A percentile compares a stretch with the other conserved stretches of the same genome.
phyloP scores from a whole-genome alignment of 2,113 vertebrate species.

The Alaudala cheleensis region DNA sequence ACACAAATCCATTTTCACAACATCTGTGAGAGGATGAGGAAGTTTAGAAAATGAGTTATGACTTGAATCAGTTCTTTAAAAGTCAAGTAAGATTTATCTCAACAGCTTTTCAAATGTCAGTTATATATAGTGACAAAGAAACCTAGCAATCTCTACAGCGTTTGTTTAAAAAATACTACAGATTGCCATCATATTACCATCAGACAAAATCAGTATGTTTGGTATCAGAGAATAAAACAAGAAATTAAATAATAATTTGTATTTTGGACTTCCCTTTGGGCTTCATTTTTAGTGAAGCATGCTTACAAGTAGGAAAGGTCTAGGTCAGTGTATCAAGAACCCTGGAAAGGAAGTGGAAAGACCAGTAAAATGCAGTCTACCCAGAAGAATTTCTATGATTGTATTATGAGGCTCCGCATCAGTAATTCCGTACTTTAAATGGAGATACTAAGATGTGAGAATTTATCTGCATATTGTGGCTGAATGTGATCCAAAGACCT shows the following conservation, averaged over 20 bases:
- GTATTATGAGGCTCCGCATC: background rate
- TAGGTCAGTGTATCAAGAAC: background rate
- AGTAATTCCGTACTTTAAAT: background rate
- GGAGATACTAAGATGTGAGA: background rate
- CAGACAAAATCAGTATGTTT: background rate
- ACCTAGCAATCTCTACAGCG: background rate
- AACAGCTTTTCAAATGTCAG: background rate
- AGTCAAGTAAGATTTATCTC: background rate
- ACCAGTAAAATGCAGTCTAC: background rate
- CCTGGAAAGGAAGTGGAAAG: background rate
- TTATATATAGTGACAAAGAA: background rate
- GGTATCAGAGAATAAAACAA: background rate
- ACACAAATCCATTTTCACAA: background rate
- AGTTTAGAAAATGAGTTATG: background rate
- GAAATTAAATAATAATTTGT: background rate
- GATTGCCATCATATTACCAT: rapidly evolving
- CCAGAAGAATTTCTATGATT: background rate
- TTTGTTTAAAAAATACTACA: background rate
- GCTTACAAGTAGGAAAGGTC: background rate
- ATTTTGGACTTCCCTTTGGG: background rate
- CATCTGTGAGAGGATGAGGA: background rate
- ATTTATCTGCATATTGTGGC: background rate
- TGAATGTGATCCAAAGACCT: background rate
- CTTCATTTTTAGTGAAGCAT: background rate
- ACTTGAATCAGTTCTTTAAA: background rate